Evolutionary conservation across 2,888 invertebrate genomes (phyloP), one percentile per base, ranked within the genome.

Genomic region (Conomelus anceps): DNA sequence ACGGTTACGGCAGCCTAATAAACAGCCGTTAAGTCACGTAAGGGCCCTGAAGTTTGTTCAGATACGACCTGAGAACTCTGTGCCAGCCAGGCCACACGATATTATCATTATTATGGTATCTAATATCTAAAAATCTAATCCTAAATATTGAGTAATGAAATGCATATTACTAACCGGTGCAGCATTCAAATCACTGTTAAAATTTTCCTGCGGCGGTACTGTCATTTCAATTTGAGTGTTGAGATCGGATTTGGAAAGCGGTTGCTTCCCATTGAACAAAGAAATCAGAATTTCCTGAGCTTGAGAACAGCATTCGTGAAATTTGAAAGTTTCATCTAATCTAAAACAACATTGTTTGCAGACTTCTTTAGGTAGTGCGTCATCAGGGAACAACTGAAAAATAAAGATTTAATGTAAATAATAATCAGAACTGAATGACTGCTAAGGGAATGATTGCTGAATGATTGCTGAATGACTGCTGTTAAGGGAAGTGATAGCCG

Each of bases 341-440:
- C 92, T 92, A 23, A 90, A 90, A 89, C 91, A 92, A 89, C 92
- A 93, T 22, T 91, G 90, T 6, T 91, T 89, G 89, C 92, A 92
- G 29, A 92, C 91, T 23, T 91, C 91, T 91, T 92, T 92, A 22
- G 92, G 92, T 17, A 92, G 90, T 13, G 91, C 90, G 90, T 93
- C 93, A 86, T 92, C 92, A 1, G 91, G 91, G 88, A 91, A 91
- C 20, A 92, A 91, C 92, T 92, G 89, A 17, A 90, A 85, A n/a
- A 85, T 9, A 22, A 85, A 17, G 22, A 88, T 4, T 84, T n/a
- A 88, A n/a, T 20, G 89, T 41, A 87, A 34, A 23, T 34, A 20
- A 3, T 26, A 86, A 23, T n/a, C 26, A 84, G 26, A 41, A 22
- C 9, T 20, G 29, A 29, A 87, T n/a, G 23, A 63, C 20, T 84